Evolutionary conservation across 2,888 invertebrate genomes (phyloP), one percentile per base, ranked within the genome.

Genomic region (Choristoneura rosaceana): DNA sequence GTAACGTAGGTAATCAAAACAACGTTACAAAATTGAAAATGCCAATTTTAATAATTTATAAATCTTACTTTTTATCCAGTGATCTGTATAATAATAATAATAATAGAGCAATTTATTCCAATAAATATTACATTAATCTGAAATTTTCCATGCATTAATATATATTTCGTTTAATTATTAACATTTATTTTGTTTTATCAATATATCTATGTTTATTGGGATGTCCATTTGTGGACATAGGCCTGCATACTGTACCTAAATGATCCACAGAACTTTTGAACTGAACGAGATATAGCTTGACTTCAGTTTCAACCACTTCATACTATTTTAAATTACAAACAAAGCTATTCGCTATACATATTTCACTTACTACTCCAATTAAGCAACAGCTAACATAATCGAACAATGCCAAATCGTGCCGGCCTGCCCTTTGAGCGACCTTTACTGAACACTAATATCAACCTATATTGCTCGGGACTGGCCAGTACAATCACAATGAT

Each of bases 401-500:
- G 71, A 82, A 84, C 82, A 81, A 83, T 82, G 74, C 79, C 76
- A 80, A 84, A 78, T 87, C 88, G 87, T 88, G 88, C 78, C 10
- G 55, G 55, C 82, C 78, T 84, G 86, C 90, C 89, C 88, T 89
- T 88, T 84, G 76, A 75, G 75, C 84, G 86, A 84, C 89, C 89
- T 89, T 87, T 90, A 81, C 62, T 78, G 82, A 81, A 81, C 77
- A 80, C 79, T 15, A 89, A 89, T 84, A 76, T 76, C 77, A 79
- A 12, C 81, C 83, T 81, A 82, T 87, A 89, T 89, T 87, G 85
- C 81, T 83, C 80, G 81, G 82, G 84, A 85, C 87, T 89, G 87
- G 82, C 86, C 87, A 84, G 83, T 34, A 86, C 83, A 87, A 84
- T 82, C 81, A 80, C 84, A 87, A 86, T 85, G 82, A 86, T 85